Conservation (phyloP, 2,797 vertebrate species). For the Semaprochilodus insignis region DNA sequence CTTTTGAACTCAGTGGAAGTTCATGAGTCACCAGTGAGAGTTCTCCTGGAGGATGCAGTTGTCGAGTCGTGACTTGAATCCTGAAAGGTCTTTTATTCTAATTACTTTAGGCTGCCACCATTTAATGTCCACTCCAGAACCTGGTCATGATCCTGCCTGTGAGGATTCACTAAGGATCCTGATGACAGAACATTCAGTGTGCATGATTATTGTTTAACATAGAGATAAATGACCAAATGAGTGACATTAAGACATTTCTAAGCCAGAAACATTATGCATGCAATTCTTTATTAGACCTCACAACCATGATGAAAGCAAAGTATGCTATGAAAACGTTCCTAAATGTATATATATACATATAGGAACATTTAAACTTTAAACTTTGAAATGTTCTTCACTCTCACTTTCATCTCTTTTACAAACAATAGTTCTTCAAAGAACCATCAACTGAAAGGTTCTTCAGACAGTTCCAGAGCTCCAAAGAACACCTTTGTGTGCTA, state of each 20-base stretch:
- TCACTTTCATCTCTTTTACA: too few species aligned
- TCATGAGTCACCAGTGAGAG: constrained; percentile 43
- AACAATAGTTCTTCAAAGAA: too few species aligned
- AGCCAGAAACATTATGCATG: neutral
- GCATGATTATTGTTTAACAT: neutral
- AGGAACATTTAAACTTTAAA: too few species aligned
- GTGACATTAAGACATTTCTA: neutral
- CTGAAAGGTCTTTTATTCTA: constrained; percentile 5
- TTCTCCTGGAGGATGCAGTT: constrained; percentile 7
- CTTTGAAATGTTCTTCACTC: too few species aligned
- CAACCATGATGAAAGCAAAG: neutral
- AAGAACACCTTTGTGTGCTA: too few species aligned
- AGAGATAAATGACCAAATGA: neutral
- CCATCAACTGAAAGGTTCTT: too few species aligned
- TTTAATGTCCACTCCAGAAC: constrained; percentile 1
- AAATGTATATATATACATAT: too few species aligned
- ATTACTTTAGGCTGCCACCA: neutral
- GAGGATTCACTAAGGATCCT: neutral
- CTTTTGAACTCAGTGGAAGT: constrained; percentile 37
- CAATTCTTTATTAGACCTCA: neutral
- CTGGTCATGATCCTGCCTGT: neutral
- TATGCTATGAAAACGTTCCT: neutral
- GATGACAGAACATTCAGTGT: neutral
- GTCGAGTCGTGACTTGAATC: constrained; percentile 22
- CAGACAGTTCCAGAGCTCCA: too few species aligned